Evolutionary conservation across 2,113 vertebrate species (phyloP).

Genomic region (Epinephelus cyanopodus): DNA sequence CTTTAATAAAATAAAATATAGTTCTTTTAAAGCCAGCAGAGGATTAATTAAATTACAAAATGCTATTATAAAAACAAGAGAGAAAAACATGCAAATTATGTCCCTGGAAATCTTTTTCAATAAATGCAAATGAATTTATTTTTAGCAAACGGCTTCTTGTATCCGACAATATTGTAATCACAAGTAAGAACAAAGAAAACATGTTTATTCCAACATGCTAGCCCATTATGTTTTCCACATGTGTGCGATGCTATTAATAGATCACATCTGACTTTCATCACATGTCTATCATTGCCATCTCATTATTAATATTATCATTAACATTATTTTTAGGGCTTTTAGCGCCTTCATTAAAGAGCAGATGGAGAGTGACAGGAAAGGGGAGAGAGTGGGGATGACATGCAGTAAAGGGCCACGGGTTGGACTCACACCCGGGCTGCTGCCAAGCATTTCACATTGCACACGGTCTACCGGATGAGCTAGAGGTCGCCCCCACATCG

Average conservation of each 20-base stretch:
- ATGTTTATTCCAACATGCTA: slow-evolving; percentile 35
- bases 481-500: too few relatives aligned
- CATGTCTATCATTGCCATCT: not conserved
- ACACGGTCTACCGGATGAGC: too few relatives aligned
- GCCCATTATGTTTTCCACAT: slow-evolving; percentile 14
- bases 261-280: slow-evolving; percentile 37
- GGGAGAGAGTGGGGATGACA: too few relatives aligned
- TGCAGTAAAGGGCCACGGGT: too few relatives aligned
- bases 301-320: not conserved
- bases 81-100: slow-evolving; percentile 65
- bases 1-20: slow-evolving; percentile 1
- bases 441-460: too few relatives aligned
- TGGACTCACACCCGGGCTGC: too few relatives aligned
- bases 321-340: too few relatives aligned
- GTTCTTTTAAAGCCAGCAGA: slow-evolving; percentile 36
- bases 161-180: slow-evolving; percentile 19
- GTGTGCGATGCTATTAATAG: slow-evolving; percentile 33
- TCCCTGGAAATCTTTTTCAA: slow-evolving; percentile 61
- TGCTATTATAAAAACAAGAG: slow-evolving; percentile 46
- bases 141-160: slow-evolving; percentile 41
- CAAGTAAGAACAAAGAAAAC: slow-evolving; percentile 50
- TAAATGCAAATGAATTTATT: slow-evolving; percentile 70
- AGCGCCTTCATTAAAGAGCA: too few relatives aligned
- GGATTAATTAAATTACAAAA: slow-evolving; percentile 68
- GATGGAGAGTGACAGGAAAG: too few relatives aligned